Percentiles rank a stretch among this genome's conserved stretches.
These are phyloP conservation scores for Diadema setosum DNA, from an alignment of 35 echinoderm and acorn worm genomes.

Conservation along the genomic window DNA sequence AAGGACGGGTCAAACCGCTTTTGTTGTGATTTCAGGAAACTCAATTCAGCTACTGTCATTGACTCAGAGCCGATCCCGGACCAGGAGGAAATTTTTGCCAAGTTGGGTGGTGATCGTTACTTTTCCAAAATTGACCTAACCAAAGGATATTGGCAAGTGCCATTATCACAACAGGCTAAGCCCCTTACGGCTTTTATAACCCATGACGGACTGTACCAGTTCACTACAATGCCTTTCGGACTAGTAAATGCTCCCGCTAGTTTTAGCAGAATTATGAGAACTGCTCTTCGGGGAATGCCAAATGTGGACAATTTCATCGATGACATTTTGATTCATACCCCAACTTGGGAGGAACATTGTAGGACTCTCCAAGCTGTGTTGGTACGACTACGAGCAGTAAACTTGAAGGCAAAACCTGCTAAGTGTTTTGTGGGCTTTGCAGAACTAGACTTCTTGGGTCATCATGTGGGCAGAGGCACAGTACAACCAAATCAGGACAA, in stretches of 20 bases:
- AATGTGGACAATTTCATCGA: conserved; percentile 14
- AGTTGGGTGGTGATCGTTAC: no score
- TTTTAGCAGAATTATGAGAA: conserved; percentile 34
- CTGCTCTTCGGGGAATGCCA: neutral
- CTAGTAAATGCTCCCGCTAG: conserved; percentile 29
- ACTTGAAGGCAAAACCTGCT: conserved; percentile 33
- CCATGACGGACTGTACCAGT: conserved; percentile 1
- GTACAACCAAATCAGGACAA: conserved; percentile 20
- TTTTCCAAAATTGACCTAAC: no score
- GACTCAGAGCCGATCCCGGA: conserved; percentile 52
- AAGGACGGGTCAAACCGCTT: conserved; percentile 13
- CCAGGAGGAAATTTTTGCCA: conserved; percentile 41
- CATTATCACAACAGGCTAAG: conserved; percentile 9
- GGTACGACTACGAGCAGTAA: neutral
- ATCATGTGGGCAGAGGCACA: conserved; percentile 25
- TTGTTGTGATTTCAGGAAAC: conserved; percentile 47
- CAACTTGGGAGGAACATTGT: conserved; percentile 34
- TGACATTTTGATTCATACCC: conserved; percentile 27
- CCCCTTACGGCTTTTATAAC: conserved; percentile 26
- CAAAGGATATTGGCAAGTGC: conserved; percentile 60
- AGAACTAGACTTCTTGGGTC: conserved; percentile 34
- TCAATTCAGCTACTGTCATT: conserved; percentile 43
- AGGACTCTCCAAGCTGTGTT: neutral
- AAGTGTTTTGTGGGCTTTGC: conserved; percentile 49
- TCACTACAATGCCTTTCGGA: conserved; percentile 37